Evolutionary conservation across 1,140 invertebrate species (phyloP), one percentile per base, ranked within the genome.

Genomic region (Neelides sp.): DNA sequence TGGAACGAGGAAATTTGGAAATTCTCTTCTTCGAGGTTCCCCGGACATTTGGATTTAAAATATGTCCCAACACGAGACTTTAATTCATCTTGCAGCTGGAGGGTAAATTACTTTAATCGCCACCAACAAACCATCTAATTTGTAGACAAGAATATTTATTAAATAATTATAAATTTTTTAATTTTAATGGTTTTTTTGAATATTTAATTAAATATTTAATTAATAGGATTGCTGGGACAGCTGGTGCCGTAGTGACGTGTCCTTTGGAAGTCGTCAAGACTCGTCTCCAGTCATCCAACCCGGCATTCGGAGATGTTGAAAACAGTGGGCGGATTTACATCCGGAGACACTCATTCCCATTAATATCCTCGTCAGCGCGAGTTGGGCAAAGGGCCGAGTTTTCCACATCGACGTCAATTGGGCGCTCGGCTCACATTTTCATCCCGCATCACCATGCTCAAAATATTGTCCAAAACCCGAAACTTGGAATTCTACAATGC

Each of bases 231-330:
- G 94, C 88, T 59, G 93, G 94, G 27, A 98, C 93, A 22, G 82
- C 86, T 34, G 94, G 93, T 52, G 93, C 93, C 8, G 85, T 97
- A 54, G 79, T 94, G 32, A 98, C 95, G 56, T 98, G 94, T 73
- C 95, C 95, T 1, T 71, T 99, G 57, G 95, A 99, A 74, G 94
- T 98, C 48, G 87, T 99, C 4, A 99, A 98, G 71, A 98, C 95
- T 2, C 77, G 95, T 39, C 75, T 97, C 47, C 95, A 98, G 68
- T 96, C 92, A 10, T 95, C 91, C 0, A 78, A 78, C 30, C 62
- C 62, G 44, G 76, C 78, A 24, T 80, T 82, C 58, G 61, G 55
- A 24, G 57, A 57, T 53, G 49, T 13, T 43, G 51, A 13, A 50
- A 43, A n/a, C 47, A 28, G 26, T 12, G 37, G 37, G n/a, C 22